Base-by-base conservation (phyloP, 2,113 vertebrate genomes). In the Thalassarche chlororhynchos region DNA sequence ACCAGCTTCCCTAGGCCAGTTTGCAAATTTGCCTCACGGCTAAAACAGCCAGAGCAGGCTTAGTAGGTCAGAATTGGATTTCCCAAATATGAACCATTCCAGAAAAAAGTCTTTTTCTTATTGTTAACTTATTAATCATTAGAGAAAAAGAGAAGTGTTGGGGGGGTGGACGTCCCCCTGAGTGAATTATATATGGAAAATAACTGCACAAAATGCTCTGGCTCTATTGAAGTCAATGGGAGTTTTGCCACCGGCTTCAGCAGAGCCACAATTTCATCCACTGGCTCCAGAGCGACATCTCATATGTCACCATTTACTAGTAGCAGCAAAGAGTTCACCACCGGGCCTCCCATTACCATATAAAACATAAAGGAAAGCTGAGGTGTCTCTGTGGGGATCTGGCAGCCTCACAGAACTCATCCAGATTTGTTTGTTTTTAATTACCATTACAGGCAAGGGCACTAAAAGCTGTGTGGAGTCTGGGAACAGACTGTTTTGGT, bases 351-450 rank as follows among this genome's bases (percentile, higher is more conserved):
- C 55, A 66, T 94, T 90, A 90, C 44, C 49, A 31, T 91, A 83
- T 49, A 74, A 91, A 96, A 96, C 46, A 77, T 57, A 89, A 54
- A 96, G 84, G 49, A 94, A 90, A 87, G 75, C 91, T 83, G 78
- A 93, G 93, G 84, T 95, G 70, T 88, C 94, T 93, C 87, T 74
- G 54, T 58, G 84, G 87, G 83, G 89, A 89, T 66, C 91, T 96
- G 89, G 82, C 89, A 94, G 66, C 70, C 58, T 74, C 51, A 62
- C 61, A 88, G 60, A 51, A 83, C 46, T 76, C 84, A 95, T 92
- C 90, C 54, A 94, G 92, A 90, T 97, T 90, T 93, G 93, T 95
- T 97, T 97, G 90, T 4, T 97, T 96, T 95, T 93, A 96, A 97
- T 96, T 97, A 92, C 71, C 38, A 12, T 83, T 80, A 90, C 66